Conservation (phyloP, 1,140 invertebrate genomes). For the Mactra quadrangularis region DNA sequence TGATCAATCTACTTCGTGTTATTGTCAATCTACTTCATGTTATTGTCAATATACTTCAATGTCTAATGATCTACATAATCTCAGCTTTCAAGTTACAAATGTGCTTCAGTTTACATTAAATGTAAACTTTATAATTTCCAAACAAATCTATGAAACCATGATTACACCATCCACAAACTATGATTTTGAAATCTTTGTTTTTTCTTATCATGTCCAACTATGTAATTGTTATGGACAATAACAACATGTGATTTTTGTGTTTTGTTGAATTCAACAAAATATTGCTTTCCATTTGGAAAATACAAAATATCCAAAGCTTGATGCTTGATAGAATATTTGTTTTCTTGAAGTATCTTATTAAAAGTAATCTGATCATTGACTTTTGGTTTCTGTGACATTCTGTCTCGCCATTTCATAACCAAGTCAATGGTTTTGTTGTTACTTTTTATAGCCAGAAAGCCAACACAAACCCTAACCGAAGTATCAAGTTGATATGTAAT, state of each 20-base stretch:
- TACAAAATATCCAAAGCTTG: background rate
- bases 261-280: background rate
- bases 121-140: too few relatives aligned
- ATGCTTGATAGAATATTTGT: too few relatives aligned
- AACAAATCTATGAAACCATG: too few relatives aligned
- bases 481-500: background rate
- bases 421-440: background rate
- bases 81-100: too few relatives aligned
- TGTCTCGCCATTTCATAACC: background rate
- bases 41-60: too few relatives aligned
- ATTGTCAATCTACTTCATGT: too few relatives aligned
- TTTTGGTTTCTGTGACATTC: background rate
- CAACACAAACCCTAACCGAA: background rate
- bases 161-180: background rate
- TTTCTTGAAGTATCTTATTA: background rate
- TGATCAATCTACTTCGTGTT: too few relatives aligned
- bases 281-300: background rate
- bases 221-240: slow-evolving; percentile 1
- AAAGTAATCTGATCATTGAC: background rate
- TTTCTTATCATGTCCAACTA: slow-evolving; percentile 1
- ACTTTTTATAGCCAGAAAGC: slow-evolving; percentile 8
- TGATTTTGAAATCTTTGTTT: background rate
- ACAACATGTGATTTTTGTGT: background rate
- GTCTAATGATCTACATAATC: too few relatives aligned
- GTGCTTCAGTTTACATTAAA: too few relatives aligned